Conservation (phyloP, 1,140 invertebrate genomes). For the Hormaphis cornu region DNA sequence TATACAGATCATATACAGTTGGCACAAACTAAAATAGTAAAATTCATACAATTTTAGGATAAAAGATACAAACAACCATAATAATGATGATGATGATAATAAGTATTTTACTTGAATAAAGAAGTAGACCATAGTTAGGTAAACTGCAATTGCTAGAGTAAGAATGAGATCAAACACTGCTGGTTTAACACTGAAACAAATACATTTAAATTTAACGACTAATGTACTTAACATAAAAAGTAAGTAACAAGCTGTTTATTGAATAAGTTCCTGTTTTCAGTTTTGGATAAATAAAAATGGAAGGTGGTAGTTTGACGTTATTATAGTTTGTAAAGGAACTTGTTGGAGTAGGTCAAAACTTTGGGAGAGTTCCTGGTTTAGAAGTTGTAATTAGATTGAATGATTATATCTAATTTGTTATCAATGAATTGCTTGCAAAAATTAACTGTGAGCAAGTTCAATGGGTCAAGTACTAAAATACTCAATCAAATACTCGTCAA, state of each 20-base stretch:
- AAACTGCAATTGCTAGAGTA: slow-evolving; percentile 71
- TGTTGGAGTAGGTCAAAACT: not conserved
- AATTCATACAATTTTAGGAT: not conserved
- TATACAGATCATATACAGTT: not conserved
- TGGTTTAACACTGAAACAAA: slow-evolving; percentile 78
- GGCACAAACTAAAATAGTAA: slow-evolving; percentile 14
- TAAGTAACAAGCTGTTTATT: not conserved
- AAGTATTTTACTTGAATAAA: slow-evolving; percentile 53
- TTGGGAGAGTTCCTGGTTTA: not conserved
- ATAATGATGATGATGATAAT: too few species aligned
- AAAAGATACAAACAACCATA: not conserved
- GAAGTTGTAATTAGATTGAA: too few species aligned
- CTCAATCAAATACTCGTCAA: too few species aligned
- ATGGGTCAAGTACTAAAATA: too few species aligned
- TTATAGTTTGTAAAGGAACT: too few species aligned
- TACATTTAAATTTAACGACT: slow-evolving; percentile 36
- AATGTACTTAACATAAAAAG: not conserved
- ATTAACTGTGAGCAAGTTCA: too few species aligned
- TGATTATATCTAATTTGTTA: too few species aligned
- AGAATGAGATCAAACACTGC: slow-evolving; percentile 94
- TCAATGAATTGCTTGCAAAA: too few species aligned
- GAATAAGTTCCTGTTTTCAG: not conserved
- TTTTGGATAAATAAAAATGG: not conserved
- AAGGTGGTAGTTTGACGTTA: not conserved
- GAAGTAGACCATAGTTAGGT: slow-evolving; percentile 73